Evolutionary conservation across 2,113 vertebrate species (phyloP), one percentile per base, ranked within the genome.

Genomic region (Vimba vimba): DNA sequence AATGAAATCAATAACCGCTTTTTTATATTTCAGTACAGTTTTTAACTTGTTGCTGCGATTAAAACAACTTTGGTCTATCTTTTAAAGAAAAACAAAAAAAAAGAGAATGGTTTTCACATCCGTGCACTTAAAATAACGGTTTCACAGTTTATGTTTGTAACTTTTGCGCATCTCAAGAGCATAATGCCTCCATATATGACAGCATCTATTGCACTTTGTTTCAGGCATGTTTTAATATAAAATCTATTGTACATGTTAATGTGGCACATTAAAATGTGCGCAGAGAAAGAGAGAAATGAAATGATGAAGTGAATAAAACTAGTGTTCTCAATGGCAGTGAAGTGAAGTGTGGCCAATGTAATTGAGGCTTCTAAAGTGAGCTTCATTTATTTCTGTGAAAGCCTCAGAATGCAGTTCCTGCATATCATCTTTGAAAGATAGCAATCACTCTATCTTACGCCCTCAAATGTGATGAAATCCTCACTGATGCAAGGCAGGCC

Each of bases 261-360:
- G n/a, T 30, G 59, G 10, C 76, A 39, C 17, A 17, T 59, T 77
- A 45, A 77, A 89, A 86, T 81, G 87, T 87, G 88, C 86, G 85
- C 64, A 83, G 36, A 84, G 76, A 83, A 79, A 86, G 36, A 85
- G 73, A 82, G 73, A 83, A 69, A 86, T 74, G 85, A 86, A 85
- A 90, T 89, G 89, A 90, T 85, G 92, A 91, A 85, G 89, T 9
- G 78, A 75, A 71, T 93, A 91, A 93, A 94, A 92, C 90, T 87
- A 92, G 93, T 91, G 91, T 91, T 90, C 91, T 92, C 90, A 92
- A 92, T 91, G 90, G 89, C 90, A 90, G 92, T 92, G 90, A 92
- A 93, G 89, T 93, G 90, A 94, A 94, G 93, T 94, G 94, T 94
- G 92, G 91, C 93, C 91, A 87, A 93, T 94, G 93, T 91, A 94